Base-by-base conservation (phyloP, 2,113 vertebrate species). In the Perca fluviatilis region DNA sequence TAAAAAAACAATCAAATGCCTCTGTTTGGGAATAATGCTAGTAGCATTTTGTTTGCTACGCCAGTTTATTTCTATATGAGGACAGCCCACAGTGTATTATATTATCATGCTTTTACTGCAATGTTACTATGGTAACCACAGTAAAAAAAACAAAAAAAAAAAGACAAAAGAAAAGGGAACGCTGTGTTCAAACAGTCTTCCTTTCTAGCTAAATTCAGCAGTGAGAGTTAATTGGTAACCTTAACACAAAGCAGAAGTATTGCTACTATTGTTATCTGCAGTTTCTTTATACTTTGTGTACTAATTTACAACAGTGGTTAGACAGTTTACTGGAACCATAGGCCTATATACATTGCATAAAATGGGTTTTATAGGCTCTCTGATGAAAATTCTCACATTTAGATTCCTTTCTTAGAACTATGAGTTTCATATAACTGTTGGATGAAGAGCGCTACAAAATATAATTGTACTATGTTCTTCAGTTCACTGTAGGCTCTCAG, bases 401-500 rank as follows among this genome's bases (percentile, higher is more conserved):
- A 23, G 2, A 67, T 50, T 49, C 1, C 6, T 53, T 8, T 60
- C 15, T 61, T 40, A 10, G 40, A 40, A 6, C 46, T 51, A 69
- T 54, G n/a, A 46, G 66, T 16, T 61, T 58, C 50, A 9, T 16
- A 16, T 43, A 56, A 49, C 30, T 67, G 8, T 15, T 73, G 6
- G n/a, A 79, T 33, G 4, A 67, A 30, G 10, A 49, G 6, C 10
- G 3, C 4, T 57, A 7, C 30, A 18, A 53, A 73, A 54, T 30
- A 5, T 49, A 75, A 65, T 3, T 65, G 6, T 66, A 6, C 2
- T 18, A 2, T 82, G n/a, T 70, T 84, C 62, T 90, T 85, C 82
- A 97, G 97, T 97, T 97, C 88, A 92, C 93, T 47, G 92, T 85
- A 33, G 90, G 89, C 16, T 54, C 71, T 62, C 90, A 88, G 15